Conservation (phyloP, 2,113 vertebrate genomes). For the Poicephalus meyeri region DNA sequence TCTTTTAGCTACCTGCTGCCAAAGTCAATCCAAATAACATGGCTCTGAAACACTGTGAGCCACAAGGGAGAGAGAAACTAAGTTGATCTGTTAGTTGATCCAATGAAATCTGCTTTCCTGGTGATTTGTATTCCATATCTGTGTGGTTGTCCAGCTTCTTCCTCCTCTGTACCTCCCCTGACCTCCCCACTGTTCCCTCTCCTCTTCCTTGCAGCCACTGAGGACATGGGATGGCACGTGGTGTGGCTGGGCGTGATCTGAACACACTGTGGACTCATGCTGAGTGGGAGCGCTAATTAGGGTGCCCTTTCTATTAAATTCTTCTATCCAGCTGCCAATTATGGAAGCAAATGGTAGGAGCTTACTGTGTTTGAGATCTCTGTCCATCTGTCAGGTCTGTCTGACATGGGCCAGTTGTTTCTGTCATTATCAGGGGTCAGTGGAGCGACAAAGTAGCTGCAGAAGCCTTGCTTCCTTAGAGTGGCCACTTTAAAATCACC, state of each 20-base stretch:
- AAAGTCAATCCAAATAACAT: constrained; percentile 12
- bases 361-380: background rate
- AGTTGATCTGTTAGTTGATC: background rate
- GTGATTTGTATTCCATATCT: background rate
- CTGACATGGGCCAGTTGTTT: background rate
- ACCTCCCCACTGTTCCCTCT: background rate
- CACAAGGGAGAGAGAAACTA: background rate
- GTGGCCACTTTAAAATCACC: background rate
- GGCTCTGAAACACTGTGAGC: background rate
- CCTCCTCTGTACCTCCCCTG: background rate
- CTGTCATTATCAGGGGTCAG: background rate
- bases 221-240: background rate
- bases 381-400: background rate
- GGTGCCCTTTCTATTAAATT: background rate
- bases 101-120: background rate
- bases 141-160: background rate
- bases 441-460: background rate
- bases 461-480: background rate
- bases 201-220: background rate
- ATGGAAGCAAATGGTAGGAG: background rate
- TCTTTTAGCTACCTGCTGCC: constrained; percentile 33
- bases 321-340: background rate
- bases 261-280: background rate
- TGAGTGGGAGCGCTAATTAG: background rate
- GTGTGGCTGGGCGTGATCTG: rapidly evolving